Conservation (phyloP, 2,888 invertebrate genomes). For the Dermolepida albohirtum region DNA sequence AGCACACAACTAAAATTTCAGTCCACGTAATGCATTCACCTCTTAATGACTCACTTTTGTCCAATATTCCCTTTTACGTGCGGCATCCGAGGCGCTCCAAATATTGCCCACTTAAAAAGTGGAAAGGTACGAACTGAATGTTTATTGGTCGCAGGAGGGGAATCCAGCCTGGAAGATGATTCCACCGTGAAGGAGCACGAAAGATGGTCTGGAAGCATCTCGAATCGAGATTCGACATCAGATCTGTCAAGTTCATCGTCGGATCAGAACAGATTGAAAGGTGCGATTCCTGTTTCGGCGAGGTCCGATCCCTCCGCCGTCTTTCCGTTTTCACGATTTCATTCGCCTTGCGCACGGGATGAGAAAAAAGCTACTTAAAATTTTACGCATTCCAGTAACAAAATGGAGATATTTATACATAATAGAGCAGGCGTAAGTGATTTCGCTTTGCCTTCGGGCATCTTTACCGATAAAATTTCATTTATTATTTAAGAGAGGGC, state of each 20-base stretch:
- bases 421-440: constrained; percentile 15
- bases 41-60: background rate
- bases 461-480: constrained; percentile 13
- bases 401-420: constrained; percentile 11
- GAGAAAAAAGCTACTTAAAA: constrained; percentile 17
- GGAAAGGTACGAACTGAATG: constrained; percentile 6
- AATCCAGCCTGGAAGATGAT: constrained; percentile 71
- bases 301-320: background rate
- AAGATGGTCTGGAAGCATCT: constrained; percentile 65
- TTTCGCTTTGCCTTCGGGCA: constrained; percentile 20
- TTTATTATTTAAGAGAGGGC: constrained; percentile 9
- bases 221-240: constrained; percentile 63
- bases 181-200: constrained; percentile 71
- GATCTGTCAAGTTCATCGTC: constrained; percentile 62
- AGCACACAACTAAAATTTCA: background rate
- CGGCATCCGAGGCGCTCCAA: background rate
- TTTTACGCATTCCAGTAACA: constrained; percentile 27
- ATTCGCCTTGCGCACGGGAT: background rate
- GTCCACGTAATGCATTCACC: background rate
- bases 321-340: background rate
- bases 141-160: constrained; percentile 58
- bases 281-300: constrained; percentile 44
- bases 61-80: constrained; percentile 1
- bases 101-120: constrained; percentile 7
- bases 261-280: constrained; percentile 56